Percentiles rank a stretch among this genome's conserved stretches.
These are phyloP conservation scores for Lasioglossum zephyrum DNA, from an alignment of 2,888 invertebrate species.

Conservation along the genomic window DNA sequence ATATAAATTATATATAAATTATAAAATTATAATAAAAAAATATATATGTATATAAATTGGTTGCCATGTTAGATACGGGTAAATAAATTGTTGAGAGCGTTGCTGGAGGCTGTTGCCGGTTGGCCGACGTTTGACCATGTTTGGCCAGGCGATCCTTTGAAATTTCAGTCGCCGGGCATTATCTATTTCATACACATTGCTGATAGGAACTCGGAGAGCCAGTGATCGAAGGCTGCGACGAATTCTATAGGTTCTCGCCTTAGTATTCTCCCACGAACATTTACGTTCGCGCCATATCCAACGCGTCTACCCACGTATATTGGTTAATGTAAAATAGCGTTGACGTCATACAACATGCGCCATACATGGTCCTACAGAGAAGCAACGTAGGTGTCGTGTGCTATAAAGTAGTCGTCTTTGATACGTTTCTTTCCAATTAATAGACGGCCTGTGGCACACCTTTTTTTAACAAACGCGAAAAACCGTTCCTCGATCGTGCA, in stretches of 20 bases:
- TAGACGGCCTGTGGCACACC: conserved; percentile 26
- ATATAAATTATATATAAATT: too few species aligned
- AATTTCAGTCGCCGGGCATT: not conserved
- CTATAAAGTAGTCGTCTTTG: conserved; percentile 79
- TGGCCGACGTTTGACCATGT: not conserved
- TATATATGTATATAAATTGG: too few species aligned
- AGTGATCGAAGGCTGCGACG: conserved; percentile 37
- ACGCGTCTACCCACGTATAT: conserved; percentile 80
- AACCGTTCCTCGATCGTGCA: not conserved
- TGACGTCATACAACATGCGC: conserved; percentile 80
- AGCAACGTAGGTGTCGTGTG: conserved; percentile 80
- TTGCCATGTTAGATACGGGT: too few species aligned
- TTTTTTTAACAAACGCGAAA: conserved; percentile 41
- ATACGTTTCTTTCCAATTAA: conserved; percentile 71
- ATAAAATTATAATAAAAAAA: too few species aligned
- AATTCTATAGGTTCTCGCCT: conserved; percentile 70
- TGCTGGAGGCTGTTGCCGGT: not conserved
- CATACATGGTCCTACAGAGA: conserved; percentile 80
- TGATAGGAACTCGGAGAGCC: conserved; percentile 10
- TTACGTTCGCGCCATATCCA: conserved; percentile 79
- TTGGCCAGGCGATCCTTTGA: not conserved
- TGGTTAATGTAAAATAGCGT: conserved; percentile 81
- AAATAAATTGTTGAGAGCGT: not conserved
- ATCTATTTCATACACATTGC: not conserved
- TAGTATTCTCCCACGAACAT: conserved; percentile 79